Evolutionary conservation across 2,113 vertebrate genomes (phyloP).

Genomic region (Eira barbara): DNA sequence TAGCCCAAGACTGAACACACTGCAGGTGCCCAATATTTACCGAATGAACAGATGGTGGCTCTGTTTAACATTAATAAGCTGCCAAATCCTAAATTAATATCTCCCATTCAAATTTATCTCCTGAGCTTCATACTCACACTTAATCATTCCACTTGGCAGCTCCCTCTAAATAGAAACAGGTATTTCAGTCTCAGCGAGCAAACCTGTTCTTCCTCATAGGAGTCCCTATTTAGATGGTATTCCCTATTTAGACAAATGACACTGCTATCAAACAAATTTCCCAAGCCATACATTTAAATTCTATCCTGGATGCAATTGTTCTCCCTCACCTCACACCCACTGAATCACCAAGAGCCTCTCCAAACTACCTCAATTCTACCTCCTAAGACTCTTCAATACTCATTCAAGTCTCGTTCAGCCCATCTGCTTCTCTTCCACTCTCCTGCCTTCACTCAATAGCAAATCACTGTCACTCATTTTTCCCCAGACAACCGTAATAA

Average conservation of each 20-base stretch:
- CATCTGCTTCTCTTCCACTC: background rate
- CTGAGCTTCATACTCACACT: background rate
- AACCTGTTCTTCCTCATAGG: background rate
- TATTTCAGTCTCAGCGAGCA: background rate
- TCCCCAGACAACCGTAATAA: slow-evolving; percentile 10
- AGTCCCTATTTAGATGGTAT: background rate
- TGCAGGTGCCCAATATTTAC: background rate
- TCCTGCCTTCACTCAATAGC: background rate
- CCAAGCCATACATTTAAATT: slow-evolving; percentile 2
- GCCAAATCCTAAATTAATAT: slow-evolving; percentile 22
- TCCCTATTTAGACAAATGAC: slow-evolving; percentile 7
- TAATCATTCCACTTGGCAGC: background rate
- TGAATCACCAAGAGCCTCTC: slow-evolving; percentile 2
- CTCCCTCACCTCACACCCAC: background rate
- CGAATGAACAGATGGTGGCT: background rate
- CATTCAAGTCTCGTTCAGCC: background rate
- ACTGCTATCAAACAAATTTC: background rate
- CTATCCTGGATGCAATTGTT: slow-evolving; percentile 1
- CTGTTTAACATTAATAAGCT: slow-evolving; percentile 16
- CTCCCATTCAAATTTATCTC: background rate
- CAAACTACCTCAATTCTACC: slow-evolving; percentile 6
- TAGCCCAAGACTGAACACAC: background rate
- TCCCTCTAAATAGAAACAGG: background rate
- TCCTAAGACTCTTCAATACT: slow-evolving; percentile 34
- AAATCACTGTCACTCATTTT: slow-evolving; percentile 29